A percentile compares a stretch with the other conserved stretches of the same genome.
These are phyloP conservation scores for Smutsia temminckii DNA, from an alignment of 2,797 vertebrate species.

Conservation along the genomic window DNA sequence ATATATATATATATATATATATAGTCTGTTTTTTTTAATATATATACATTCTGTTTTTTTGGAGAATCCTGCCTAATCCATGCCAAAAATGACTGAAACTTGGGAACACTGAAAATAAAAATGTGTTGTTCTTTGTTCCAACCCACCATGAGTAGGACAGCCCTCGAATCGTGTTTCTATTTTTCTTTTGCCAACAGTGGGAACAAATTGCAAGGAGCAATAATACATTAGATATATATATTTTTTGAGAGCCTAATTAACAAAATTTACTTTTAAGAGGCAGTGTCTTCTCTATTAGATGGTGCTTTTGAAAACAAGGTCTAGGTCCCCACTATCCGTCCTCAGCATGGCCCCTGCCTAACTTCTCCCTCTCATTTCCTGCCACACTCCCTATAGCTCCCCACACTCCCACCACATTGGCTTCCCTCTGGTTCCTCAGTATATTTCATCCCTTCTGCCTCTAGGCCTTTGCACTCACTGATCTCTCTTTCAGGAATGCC, in stretches of 20 bases:
- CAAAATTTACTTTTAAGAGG: background rate
- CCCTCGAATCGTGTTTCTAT: background rate
- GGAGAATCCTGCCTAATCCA: background rate
- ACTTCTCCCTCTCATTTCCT: background rate
- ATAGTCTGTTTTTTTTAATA: no score
- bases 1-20: background rate
- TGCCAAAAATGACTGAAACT: background rate
- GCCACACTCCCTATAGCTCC: background rate
- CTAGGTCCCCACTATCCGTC: background rate
- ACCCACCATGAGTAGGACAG: background rate
- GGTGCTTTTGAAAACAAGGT: background rate
- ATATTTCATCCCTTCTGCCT: background rate
- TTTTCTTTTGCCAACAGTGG: background rate
- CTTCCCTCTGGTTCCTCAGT: background rate
- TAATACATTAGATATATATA: background rate
- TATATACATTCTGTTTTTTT: background rate
- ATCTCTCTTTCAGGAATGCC: background rate
- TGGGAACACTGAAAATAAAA: background rate
- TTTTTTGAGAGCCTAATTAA: background rate
- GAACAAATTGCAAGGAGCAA: background rate
- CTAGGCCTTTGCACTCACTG: background rate
- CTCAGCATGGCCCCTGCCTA: background rate
- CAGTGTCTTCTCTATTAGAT: background rate
- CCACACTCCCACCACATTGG: rapidly evolving
- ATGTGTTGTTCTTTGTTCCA: background rate